A percentile compares a stretch with the other conserved stretches of the same genome.
Conservation (phyloP, 2,113 vertebrate species). For the Apaloderma vittatum region DNA sequence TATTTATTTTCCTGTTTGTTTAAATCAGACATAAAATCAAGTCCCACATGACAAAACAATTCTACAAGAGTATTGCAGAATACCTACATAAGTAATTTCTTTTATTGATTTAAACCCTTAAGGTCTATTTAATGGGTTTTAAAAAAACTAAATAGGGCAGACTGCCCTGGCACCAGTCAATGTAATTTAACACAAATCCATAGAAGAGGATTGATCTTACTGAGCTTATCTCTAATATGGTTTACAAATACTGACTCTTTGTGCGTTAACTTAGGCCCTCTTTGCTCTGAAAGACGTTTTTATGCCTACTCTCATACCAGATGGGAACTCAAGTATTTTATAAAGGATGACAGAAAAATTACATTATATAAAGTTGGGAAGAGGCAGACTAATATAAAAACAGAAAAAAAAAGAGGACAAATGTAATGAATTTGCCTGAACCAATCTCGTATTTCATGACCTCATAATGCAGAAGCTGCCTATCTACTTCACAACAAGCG, state of each 20-base stretch:
- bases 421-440: conserved; percentile 77
- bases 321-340: conserved; percentile 53
- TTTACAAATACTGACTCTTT: conserved; percentile 25
- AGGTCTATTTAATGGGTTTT: neutral
- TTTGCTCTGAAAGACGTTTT: conserved; percentile 55
- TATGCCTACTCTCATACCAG: conserved; percentile 33
- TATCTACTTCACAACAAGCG: conserved; percentile 65
- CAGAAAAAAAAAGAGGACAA: conserved; percentile 45
- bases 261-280: neutral
- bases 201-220: conserved; percentile 31
- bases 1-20: neutral
- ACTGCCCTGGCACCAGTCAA: neutral
- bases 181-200: conserved; percentile 45
- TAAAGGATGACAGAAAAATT: conserved; percentile 75
- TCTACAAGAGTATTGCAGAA: neutral
- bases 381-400: conserved; percentile 67
- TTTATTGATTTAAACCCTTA: neutral
- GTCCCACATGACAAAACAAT: neutral
- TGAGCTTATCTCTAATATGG: conserved; percentile 6
- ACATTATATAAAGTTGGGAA: conserved; percentile 60
- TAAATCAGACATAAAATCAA: conserved; percentile 9
- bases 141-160: neutral
- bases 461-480: conserved; percentile 64
- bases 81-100: neutral
- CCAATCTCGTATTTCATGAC: conserved; percentile 70